Evolutionary conservation across 2,113 vertebrate species (phyloP), one percentile per base, ranked within the genome.

Genomic region (Talpa occidentalis): DNA sequence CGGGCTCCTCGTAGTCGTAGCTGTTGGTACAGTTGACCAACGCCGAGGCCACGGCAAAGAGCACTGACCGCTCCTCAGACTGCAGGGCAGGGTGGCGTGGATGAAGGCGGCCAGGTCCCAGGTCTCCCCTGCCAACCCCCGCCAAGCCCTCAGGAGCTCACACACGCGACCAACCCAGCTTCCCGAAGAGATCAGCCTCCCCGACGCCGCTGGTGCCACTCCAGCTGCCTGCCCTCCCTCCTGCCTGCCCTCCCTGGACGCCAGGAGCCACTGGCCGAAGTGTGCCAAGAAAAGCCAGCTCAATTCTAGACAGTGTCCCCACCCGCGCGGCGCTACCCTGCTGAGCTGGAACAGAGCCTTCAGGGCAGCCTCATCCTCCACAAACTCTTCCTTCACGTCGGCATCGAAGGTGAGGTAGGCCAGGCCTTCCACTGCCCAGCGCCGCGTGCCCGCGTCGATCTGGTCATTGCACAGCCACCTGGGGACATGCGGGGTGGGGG

Each of bases 21-120:
- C 99, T 99, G 98, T 99, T 99, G 91, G 99, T 99, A 97, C 99
- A 99, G 96, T 99, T 99, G 42, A 99, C 99, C 66, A 99, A 98
- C 0, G 99, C 99, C 6, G 99, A 99, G 88, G 99, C 99, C 7
- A 99, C 98, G 0, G 99, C 99, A 5, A 99, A 99, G 59, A 99
- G 98, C 91, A 99, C 99, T 0, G 99, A 99, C 98, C 99, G 99
- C 96, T 99, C 99, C 88, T 99, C 99, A 0, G 99, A 99, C 99
- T 99, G 97, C 12, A n/a, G 11, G 3, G 89, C 0, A 0, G 35
- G 0, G 0, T 16, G 62, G 22, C 11, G 11, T 49, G 49, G 49
- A 7, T 17, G 49, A 5, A 52, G 49, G 56, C 6, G 24, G 24
- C 24, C 60, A 5, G 9, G 24, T 4, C 6, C 5, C 60, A 28